Evolutionary conservation across 1,140 invertebrate species (phyloP).

Genomic region (Dreissena rostriformis): DNA sequence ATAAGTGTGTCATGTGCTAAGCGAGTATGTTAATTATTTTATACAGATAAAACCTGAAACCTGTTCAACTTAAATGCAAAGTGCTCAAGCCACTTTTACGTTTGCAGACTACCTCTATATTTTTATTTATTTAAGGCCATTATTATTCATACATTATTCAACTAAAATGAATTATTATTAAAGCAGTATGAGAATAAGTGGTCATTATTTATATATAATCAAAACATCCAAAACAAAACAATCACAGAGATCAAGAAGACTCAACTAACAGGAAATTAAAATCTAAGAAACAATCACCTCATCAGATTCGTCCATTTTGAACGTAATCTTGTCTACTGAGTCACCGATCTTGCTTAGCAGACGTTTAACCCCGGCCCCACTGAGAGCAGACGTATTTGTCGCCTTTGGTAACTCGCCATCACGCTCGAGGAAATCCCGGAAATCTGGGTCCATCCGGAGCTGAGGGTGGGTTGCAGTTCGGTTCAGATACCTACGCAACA

Average conservation of each 20-base stretch:
- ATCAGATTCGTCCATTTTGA: constrained; percentile 99
- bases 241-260: background rate
- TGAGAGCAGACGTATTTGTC: constrained; percentile 97
- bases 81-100: no score
- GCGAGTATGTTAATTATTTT: no score
- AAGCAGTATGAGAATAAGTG: background rate
- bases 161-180: background rate
- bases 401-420: constrained; percentile 97
- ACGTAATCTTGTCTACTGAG: constrained; percentile 99
- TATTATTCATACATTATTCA: background rate
- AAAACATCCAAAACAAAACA: background rate
- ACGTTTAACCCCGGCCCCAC: constrained; percentile 96
- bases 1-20: no score
- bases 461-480: constrained; percentile 95
- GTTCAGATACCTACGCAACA: constrained; percentile 88
- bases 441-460: constrained; percentile 95
- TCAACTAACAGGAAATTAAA: background rate
- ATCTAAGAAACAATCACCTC: constrained; percentile 85
- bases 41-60: no score
- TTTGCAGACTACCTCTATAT: no score
- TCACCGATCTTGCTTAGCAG: constrained; percentile 98
- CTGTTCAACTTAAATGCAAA: no score
- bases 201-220: background rate
- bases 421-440: constrained; percentile 97
- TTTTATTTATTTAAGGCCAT: no score